Evolutionary conservation across 2,113 vertebrate species (phyloP).

Genomic region (Platycercus adscitus): DNA sequence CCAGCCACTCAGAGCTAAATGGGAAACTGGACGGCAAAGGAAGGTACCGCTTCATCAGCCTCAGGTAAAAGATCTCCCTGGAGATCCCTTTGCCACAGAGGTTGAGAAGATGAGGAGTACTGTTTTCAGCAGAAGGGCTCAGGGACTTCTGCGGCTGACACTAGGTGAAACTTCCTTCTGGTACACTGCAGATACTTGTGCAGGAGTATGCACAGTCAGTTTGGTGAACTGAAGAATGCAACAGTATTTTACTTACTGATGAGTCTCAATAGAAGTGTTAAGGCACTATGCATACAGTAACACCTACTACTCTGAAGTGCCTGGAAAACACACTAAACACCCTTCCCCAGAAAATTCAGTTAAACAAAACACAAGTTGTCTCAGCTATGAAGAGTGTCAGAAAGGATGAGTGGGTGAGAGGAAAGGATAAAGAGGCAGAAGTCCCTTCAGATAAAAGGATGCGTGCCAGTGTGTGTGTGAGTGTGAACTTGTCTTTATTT

Average conservation of each 20-base stretch:
- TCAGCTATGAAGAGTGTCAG: neutral
- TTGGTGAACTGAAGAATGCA: neutral
- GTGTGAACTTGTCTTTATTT: fast-evolving
- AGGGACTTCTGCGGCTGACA: neutral
- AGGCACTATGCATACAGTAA: neutral
- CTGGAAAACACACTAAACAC: neutral
- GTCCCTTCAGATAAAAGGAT: neutral
- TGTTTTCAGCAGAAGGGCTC: neutral
- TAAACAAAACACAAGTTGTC: neutral
- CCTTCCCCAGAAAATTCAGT: neutral
- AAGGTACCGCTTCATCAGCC: neutral
- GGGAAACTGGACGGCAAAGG: neutral
- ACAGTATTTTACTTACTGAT: neutral
- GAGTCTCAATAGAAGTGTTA: neutral
- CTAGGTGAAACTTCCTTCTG: neutral
- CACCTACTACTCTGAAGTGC: neutral
- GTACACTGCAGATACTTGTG: neutral
- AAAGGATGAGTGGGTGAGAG: neutral
- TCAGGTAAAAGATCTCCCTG: neutral
- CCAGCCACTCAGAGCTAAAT: neutral
- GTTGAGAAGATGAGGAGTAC: neutral
- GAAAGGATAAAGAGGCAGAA: neutral
- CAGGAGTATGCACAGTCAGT: neutral
- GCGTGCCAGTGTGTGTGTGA: neutral
- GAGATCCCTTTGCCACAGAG: neutral